Conservation (phyloP, 2,113 vertebrate species). For the Limnothrissa miodon region DNA sequence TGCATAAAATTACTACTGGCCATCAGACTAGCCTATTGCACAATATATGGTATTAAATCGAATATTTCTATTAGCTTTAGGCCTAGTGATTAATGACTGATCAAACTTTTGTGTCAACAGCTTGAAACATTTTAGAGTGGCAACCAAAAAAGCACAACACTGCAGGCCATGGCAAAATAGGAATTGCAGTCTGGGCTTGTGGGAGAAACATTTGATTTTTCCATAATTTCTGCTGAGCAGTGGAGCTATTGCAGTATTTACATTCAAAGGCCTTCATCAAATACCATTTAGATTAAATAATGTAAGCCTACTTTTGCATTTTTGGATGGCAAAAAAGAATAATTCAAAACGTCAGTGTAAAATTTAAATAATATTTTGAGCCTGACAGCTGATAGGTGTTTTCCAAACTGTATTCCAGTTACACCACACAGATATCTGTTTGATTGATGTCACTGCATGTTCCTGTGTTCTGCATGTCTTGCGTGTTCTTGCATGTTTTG, state of each 20-base stretch:
- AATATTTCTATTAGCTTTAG: no score
- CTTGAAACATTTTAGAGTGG: background rate
- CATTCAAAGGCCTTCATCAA: background rate
- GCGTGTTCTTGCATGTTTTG: constrained; percentile 6
- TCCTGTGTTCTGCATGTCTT: background rate
- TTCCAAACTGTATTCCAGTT: background rate
- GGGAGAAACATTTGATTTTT: background rate
- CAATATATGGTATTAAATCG: no score
- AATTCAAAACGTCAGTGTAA: background rate
- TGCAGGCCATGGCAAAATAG: background rate
- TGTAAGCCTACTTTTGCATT: background rate
- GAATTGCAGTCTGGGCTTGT: background rate
- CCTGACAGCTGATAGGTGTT: background rate
- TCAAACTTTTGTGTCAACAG: background rate
- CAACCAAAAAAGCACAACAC: background rate
- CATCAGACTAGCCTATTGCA: no score
- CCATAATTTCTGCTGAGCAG: background rate
- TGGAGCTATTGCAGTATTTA: background rate
- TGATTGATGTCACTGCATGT: background rate
- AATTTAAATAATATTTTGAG: background rate
- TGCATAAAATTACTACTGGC: background rate
- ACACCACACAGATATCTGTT: background rate
- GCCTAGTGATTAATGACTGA: background rate
- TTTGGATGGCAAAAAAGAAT: no score
- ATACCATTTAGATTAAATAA: background rate